Evolutionary conservation across 2,113 vertebrate species (phyloP).

Genomic region (Macquaria australasica): DNA sequence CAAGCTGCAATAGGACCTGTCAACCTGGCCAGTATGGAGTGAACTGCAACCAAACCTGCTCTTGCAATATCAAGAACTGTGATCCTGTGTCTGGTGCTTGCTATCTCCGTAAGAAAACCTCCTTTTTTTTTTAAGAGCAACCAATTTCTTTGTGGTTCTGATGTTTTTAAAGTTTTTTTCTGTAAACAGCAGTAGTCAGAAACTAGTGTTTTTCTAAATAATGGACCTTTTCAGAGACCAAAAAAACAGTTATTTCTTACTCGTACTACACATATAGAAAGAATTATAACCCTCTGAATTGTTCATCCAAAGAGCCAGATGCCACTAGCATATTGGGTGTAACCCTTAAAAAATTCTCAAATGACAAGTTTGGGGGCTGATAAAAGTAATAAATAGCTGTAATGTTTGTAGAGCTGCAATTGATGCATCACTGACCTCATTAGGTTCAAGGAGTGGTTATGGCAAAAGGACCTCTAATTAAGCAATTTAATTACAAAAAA

Average conservation of each 20-base stretch:
- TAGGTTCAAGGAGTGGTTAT: not conserved
- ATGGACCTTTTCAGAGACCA: not conserved
- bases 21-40: slow-evolving; percentile 90
- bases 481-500: not conserved
- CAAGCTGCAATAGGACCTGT: slow-evolving; percentile 95
- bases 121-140: not conserved
- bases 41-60: slow-evolving; percentile 92
- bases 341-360: not conserved
- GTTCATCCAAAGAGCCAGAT: slow-evolving; percentile 58
- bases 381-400: not conserved
- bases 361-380: not conserved
- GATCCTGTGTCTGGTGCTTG: slow-evolving; percentile 93
- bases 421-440: no score
- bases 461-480: no score
- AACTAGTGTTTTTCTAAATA: slow-evolving; percentile 21
- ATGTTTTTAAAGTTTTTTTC: slow-evolving; percentile 6
- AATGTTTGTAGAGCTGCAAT: no score
- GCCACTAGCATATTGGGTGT: not conserved
- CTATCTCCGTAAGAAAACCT: slow-evolving; percentile 90
- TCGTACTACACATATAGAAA: slow-evolving; percentile 3
- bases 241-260: slow-evolving; percentile 20
- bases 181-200: slow-evolving; percentile 5
- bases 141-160: not conserved
- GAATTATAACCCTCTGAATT: not conserved
- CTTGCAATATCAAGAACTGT: slow-evolving; percentile 91